Evolutionary conservation across 2,113 vertebrate genomes (phyloP).

Genomic region (Megaceryle maxima): DNA sequence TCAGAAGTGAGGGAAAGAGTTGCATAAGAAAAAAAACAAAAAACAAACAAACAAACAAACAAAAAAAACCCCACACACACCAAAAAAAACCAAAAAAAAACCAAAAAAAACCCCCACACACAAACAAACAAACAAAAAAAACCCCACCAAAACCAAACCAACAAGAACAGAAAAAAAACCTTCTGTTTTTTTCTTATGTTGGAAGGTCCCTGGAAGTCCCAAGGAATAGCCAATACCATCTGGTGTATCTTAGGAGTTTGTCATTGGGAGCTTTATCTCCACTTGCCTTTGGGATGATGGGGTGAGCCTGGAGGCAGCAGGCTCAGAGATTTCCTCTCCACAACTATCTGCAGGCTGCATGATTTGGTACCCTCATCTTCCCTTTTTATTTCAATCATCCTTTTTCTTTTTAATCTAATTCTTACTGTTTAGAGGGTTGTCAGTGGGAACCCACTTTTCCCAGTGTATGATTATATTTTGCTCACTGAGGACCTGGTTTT

Average conservation of each 20-base stretch:
- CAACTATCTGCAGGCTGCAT: not conserved
- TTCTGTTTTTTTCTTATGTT: not conserved
- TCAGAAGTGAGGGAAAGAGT: not conserved
- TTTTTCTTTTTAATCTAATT: not conserved
- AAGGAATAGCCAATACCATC: not conserved
- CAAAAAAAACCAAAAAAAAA: not conserved
- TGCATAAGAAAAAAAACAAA: not conserved
- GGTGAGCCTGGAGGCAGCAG: not conserved
- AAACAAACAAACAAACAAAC: not conserved
- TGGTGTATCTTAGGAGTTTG: not conserved
- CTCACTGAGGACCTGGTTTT: not conserved
- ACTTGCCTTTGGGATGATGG: fast-evolving
- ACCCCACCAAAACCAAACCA: not conserved
- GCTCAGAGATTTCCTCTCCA: not conserved
- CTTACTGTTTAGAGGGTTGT: not conserved
- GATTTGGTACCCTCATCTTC: not conserved
- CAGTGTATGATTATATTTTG: fast-evolving
- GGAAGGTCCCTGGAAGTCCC: not conserved
- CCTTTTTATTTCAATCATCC: not conserved
- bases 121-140: no score
- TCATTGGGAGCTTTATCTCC: not conserved
- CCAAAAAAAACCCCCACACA: not conserved
- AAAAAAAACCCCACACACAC: no score
- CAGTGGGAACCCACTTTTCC: not conserved
- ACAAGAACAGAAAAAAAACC: not conserved